phyloP scores from a whole-genome alignment of 2,113 vertebrate genomes.

The Proteles cristata region DNA sequence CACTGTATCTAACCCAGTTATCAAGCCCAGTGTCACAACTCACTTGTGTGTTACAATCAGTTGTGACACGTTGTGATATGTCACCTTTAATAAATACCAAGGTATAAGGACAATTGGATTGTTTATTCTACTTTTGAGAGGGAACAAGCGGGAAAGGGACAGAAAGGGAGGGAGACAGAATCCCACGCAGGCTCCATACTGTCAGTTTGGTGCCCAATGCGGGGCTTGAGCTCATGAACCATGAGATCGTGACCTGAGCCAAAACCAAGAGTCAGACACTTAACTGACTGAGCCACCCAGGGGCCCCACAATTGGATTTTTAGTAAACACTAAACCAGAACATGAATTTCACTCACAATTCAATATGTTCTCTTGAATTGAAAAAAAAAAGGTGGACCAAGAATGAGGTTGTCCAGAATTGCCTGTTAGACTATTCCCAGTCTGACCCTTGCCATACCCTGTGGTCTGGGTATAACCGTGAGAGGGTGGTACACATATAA shows the following conservation, averaged over 20 bases:
- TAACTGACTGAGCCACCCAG: too few relatives aligned
- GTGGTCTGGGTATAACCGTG: not conserved
- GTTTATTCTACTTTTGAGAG: too few relatives aligned
- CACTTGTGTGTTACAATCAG: not conserved
- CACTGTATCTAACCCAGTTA: not conserved
- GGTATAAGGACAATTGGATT: not conserved
- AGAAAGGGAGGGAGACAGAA: too few relatives aligned
- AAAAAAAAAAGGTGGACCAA: not conserved
- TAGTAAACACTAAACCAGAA: not conserved
- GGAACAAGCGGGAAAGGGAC: too few relatives aligned
- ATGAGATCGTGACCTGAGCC: too few relatives aligned
- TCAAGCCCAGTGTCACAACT: not conserved
- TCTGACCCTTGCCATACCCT: not conserved
- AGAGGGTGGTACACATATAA: not conserved
- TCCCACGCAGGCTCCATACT: too few relatives aligned
- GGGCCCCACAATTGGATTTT: not conserved
- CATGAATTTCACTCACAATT: not conserved
- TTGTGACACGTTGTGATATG: not conserved
- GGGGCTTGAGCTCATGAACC: too few relatives aligned
- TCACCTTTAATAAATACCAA: slow-evolving; percentile 25
- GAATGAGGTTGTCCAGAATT: not conserved
- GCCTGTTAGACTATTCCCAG: not conserved
- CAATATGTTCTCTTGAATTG: not conserved
- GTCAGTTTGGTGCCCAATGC: too few relatives aligned
- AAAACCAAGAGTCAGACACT: too few relatives aligned